phyloP scores from a whole-genome alignment of 2,888 invertebrate species.

The Crepidodera aurea region DNA sequence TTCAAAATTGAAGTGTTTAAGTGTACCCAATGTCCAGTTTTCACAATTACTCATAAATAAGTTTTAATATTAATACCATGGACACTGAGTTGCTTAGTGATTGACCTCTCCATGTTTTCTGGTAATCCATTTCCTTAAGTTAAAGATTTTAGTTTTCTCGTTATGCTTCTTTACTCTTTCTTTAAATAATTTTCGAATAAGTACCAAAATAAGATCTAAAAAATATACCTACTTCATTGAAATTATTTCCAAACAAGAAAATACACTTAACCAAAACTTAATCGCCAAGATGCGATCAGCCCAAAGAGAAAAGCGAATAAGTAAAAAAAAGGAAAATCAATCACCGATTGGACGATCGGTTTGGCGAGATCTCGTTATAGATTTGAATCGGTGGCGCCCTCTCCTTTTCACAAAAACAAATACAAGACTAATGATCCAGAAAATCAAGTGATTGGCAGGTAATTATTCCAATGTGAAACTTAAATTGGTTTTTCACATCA shows the following conservation, averaged over 20 bases:
- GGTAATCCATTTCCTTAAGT: no score
- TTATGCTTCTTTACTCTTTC: no score
- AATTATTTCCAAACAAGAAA: not conserved
- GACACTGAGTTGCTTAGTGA: no score
- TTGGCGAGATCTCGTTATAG: constrained; percentile 26
- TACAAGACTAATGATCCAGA: constrained; percentile 35
- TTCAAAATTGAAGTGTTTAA: no score
- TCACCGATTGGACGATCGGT: constrained; percentile 10
- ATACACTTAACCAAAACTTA: not conserved
- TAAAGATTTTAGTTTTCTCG: no score
- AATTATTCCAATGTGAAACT: constrained; percentile 36
- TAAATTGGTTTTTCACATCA: constrained; percentile 39
- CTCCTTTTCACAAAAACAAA: constrained; percentile 26
- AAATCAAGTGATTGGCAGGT: constrained; percentile 36
- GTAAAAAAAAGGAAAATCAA: constrained; percentile 26
- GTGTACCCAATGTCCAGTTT: no score
- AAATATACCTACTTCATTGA: no score
- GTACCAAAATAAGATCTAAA: no score
- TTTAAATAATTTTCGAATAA: no score
- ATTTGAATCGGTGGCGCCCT: constrained; percentile 25
- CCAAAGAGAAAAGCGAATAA: not conserved
- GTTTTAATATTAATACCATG: no score
- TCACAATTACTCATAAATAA: no score
- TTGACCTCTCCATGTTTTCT: no score
- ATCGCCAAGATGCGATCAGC: not conserved